Evolutionary conservation across 1,140 invertebrate genomes (phyloP).

Genomic region (Aporrectodea caliginosa): DNA sequence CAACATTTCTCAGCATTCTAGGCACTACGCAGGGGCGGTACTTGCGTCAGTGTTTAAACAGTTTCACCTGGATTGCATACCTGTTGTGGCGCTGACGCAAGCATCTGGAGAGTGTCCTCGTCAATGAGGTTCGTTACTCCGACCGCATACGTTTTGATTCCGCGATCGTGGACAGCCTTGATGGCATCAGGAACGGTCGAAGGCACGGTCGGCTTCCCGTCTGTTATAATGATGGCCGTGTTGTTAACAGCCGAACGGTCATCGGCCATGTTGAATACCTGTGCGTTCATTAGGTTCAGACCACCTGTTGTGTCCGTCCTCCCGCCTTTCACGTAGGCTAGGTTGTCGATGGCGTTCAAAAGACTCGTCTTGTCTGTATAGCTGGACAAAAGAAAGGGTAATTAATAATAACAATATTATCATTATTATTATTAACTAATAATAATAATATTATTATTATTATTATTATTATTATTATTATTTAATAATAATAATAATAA

Average conservation of each 20-base stretch:
- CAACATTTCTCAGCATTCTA: too few species aligned
- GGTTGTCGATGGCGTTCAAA: slow-evolving; percentile 12
- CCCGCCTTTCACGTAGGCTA: slow-evolving; percentile 17
- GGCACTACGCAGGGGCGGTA: too few species aligned
- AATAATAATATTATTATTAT: too few species aligned
- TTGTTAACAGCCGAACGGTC: slow-evolving; percentile 32
- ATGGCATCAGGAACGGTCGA: background rate
- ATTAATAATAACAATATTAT: too few species aligned
- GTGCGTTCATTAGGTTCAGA: slow-evolving; percentile 4
- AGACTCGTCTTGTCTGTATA: slow-evolving; percentile 16
- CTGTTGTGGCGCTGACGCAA: slow-evolving; percentile 17
- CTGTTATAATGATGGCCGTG: slow-evolving; percentile 39
- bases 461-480: too few species aligned
- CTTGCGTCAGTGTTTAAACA: background rate
- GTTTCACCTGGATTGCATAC: background rate
- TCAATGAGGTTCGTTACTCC: slow-evolving; percentile 20
- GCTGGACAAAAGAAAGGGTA: slow-evolving; percentile 16
- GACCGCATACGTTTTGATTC: slow-evolving; percentile 14
- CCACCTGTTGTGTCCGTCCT: slow-evolving; percentile 26
- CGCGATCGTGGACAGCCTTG: background rate
- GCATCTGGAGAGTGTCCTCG: background rate
- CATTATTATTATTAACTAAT: too few species aligned
- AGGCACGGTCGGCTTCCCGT: slow-evolving; percentile 35
- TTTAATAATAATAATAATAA: too few species aligned
- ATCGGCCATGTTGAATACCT: slow-evolving; percentile 15